phyloP scores from a whole-genome alignment of 2,113 vertebrate species.

The Thunnus maccoyii region DNA sequence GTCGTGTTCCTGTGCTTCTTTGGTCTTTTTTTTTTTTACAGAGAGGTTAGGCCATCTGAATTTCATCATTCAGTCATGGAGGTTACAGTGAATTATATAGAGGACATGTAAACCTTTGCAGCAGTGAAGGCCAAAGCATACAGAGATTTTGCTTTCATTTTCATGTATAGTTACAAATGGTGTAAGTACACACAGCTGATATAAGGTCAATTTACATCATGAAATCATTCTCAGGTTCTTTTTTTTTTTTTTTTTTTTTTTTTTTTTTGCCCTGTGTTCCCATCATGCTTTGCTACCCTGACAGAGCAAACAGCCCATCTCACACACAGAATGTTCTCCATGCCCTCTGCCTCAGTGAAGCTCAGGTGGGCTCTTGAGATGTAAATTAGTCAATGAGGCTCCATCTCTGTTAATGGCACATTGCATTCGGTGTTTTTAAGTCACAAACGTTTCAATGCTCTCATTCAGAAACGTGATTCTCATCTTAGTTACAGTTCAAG shows the following conservation, averaged over 20 bases:
- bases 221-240: conserved; percentile 21
- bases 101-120: conserved; percentile 47
- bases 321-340: conserved; percentile 44
- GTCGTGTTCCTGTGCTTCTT: conserved; percentile 18
- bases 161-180: neutral
- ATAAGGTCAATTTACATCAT: conserved; percentile 1
- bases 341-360: conserved; percentile 47
- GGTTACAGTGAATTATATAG: conserved; percentile 46
- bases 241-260: conserved; percentile 6
- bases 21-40: neutral
- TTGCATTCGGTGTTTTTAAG: conserved; percentile 10
- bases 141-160: neutral
- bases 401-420: conserved; percentile 22
- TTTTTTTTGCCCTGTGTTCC: conserved; percentile 31
- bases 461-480: neutral
- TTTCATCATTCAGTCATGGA: conserved; percentile 23
- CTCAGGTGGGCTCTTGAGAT: conserved; percentile 44
- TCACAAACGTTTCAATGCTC: neutral
- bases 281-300: conserved; percentile 63
- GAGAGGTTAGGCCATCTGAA: conserved; percentile 11
- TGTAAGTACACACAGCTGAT: neutral
- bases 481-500: neutral
- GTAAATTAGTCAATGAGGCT: conserved; percentile 29
- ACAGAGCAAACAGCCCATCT: conserved; percentile 36
- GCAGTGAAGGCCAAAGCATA: conserved; percentile 31